Evolutionary conservation across 2,113 vertebrate species (phyloP).

Genomic region (Pituophis catenifer): DNA sequence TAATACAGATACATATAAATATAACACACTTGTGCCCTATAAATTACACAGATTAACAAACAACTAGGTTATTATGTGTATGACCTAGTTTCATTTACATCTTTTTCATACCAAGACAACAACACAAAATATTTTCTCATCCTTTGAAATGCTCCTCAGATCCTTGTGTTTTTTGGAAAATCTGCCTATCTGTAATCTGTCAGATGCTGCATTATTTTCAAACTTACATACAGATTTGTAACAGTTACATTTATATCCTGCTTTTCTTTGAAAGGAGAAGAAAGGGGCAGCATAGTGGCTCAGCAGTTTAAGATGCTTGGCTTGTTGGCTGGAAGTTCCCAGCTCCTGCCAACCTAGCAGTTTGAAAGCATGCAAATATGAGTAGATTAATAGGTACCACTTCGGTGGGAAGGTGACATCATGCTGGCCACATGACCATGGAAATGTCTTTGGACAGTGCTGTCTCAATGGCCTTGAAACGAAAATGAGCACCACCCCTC

Average conservation of each 20-base stretch:
- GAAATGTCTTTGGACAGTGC: neutral
- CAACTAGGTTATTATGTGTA: neutral
- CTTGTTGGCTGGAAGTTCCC: neutral
- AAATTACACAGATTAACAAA: neutral
- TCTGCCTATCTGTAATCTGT: neutral
- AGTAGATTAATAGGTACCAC: neutral
- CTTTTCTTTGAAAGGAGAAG: neutral
- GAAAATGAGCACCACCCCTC: neutral
- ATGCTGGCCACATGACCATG: neutral
- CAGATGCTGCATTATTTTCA: neutral
- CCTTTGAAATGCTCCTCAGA: neutral
- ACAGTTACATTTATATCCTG: neutral
- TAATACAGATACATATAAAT: neutral
- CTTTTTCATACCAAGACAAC: neutral
- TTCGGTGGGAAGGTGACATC: neutral
- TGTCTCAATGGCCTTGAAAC: neutral
- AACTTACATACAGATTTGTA: neutral
- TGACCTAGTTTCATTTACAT: neutral
- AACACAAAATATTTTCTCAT: neutral
- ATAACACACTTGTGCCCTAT: neutral
- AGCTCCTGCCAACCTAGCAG: neutral
- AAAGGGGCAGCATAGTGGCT: neutral
- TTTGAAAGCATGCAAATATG: neutral
- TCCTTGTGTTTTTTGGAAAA: neutral
- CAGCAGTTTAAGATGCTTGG: neutral